These are phyloP conservation scores for Caranx ignobilis DNA, from an alignment of 2,113 vertebrate species.

Conservation along the genomic window DNA sequence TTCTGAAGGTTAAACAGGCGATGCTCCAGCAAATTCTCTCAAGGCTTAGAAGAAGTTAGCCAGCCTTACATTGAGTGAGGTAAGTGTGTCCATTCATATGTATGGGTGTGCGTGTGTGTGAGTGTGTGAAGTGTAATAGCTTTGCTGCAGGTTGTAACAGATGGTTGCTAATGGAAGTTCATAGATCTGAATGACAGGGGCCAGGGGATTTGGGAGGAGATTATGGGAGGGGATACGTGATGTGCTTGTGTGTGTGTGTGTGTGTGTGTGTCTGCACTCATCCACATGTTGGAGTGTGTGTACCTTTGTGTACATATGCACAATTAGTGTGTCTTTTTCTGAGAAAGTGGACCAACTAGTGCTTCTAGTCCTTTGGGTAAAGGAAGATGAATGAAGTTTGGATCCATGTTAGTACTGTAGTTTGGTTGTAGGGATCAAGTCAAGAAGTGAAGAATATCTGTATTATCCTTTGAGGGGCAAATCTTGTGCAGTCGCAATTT, in stretches of 20 bases:
- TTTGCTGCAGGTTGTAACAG: constrained; percentile 87
- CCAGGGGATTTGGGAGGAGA: constrained; percentile 75
- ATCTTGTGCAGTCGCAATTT: too few relatives aligned
- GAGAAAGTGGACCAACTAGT: constrained; percentile 27
- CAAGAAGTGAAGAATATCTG: too few relatives aligned
- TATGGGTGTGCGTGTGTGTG: constrained; percentile 31
- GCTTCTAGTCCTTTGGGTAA: constrained; percentile 23
- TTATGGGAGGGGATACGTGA: constrained; percentile 52
- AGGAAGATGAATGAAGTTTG: not conserved
- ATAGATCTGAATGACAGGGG: constrained; percentile 87
- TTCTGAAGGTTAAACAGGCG: constrained; percentile 74
- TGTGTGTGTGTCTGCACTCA: not conserved
- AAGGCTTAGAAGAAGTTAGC: constrained; percentile 49
- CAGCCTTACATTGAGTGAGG: constrained; percentile 44
- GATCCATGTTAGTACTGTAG: not conserved
- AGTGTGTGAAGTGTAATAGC: constrained; percentile 69
- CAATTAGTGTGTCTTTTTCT: constrained; percentile 37
- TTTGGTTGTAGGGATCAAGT: not conserved
- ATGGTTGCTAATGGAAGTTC: constrained; percentile 88
- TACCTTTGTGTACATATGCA: constrained; percentile 36
- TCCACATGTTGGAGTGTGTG: constrained; percentile 20
- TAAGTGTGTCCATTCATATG: constrained; percentile 44
- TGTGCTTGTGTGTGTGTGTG: constrained; percentile 8
- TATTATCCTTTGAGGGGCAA: too few relatives aligned
- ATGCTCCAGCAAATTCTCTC: constrained; percentile 52